Base-by-base conservation (phyloP, 2,797 vertebrate species). In the Chelon auratus region DNA sequence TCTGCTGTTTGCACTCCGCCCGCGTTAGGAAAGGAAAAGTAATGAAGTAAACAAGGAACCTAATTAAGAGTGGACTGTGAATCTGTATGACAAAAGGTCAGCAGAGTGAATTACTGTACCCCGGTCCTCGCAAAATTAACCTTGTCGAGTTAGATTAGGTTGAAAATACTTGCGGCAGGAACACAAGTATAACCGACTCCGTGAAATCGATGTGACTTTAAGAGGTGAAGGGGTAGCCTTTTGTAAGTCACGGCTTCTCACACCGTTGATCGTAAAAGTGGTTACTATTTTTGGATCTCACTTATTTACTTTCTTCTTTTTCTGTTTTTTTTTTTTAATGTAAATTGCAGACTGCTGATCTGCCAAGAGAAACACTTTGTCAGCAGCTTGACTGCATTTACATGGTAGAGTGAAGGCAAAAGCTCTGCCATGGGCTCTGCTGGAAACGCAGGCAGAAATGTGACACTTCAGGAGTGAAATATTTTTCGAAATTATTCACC, bases 331-430 rank as follows among this genome's bases (percentile, higher is more conserved):
- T 65, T 69, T 81, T 71, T 69, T 51, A 79, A 89, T 77, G 76
- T 79, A 77, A 64, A 69, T 71, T 69, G 73, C 84, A 89, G 87
- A 75, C 80, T 62, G 84, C 80, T 52, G 77, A 69, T 68, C 76
- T 77, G 89, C 86, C 89, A 91, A 91, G 68, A 88, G 89, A 93
- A 93, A 89, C 78, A 90, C 87, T 84, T 87, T 82, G 89, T 93
- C 86, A 92, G 91, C 89, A 90, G 82, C 86, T 78, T 85, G 82
- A 90, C 89, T 89, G 82, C 79, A 87, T 93, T 92, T 91, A 91
- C 86, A 93, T 91, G 91, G 88, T 81, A 90, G 85, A 89, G 75
- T 83, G 85, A 88, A 83, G 80, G 75, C 81, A 77, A 82, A 87
- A 67, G 75, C 69, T 78, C 78, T 83, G 77, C 83, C 82, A 72